Base-by-base conservation (phyloP, 2,113 vertebrate species). In the Athene cunicularia region DNA sequence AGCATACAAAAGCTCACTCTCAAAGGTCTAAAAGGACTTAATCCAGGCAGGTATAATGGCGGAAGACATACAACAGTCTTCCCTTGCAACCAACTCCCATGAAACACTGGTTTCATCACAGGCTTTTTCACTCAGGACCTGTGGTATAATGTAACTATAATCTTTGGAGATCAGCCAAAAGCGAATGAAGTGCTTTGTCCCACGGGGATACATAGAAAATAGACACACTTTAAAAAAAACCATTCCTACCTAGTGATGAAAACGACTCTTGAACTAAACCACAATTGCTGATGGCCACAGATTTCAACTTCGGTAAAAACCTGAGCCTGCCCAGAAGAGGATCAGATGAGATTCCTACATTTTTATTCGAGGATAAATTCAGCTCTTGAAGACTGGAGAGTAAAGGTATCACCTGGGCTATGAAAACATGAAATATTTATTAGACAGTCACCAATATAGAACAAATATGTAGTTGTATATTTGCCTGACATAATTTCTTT, bases 361-460 rank as follows among this genome's bases (percentile, higher is more conserved):
- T 98, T 98, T 98, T 98, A 97, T 99, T 99, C 1, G 98, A 98
- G 22, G 99, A 99, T 88, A 99, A 95, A 95, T 99, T 97, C 93
- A 99, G 90, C 50, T 98, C 98, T 24, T 96, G 97, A 94, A 99
- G 98, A 92, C 93, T 98, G 17, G 96, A 95, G 41, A 99, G 98
- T 67, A 98, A 98, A 77, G 99, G 98, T 85, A 99, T 98, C 63
- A 98, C 98, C 98, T 99, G 99, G 90, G 98, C 99, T 99, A 95
- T 71, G 93, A 95, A 97, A 95, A 98, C 35, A 97, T 45, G 39
- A 93, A 95, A 80, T 71, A 91, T 81, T 92, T 91, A 79, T 92
- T 86, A 96, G 90, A 79, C 35, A 86, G 67, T 84, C 87, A 86
- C 39, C 2, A 2, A 91, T 92, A 47, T 63, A 91, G 58, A 88